Evolutionary conservation across 2,888 invertebrate genomes (phyloP), one percentile per base, ranked within the genome.

Genomic region (Anoplius nigerrimus): DNA sequence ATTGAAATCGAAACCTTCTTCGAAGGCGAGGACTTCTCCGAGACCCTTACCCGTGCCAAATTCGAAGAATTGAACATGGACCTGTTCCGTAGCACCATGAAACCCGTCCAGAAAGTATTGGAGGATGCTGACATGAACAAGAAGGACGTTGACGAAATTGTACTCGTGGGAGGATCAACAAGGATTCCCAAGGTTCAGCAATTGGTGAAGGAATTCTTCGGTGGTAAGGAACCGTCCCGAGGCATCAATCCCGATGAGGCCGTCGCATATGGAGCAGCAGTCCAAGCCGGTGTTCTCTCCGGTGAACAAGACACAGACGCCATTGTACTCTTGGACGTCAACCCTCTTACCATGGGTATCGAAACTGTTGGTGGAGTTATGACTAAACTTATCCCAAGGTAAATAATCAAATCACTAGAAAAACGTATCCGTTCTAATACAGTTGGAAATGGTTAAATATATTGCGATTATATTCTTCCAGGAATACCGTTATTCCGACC

Each of bases 361-460:
- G 99, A 99, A 90, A 99, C 99, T 51, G 98, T 99, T 57, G 99
- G 99, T 75, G 99, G 99, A 79, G 99, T 99, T 34, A 99, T 99
- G 99, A 99, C 99, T 81, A 99, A 98, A 89, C 92, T 99, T 63
- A 99, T 99, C 88, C 95, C 97, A 62, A 92, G 84, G 84, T 85
- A 77, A 68, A 43, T 70, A 62, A 22, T n/a, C 16, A n/a, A 48
- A 18, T 16, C 3, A 48, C 2, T 16, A 2, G 11, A 5, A 4
- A 8, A 48, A 15, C 34, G 11, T 34, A 34, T 11, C 1, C 11
- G 11, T 3, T 34, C 34, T 34, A 16, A 45, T 45, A n/a, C 4
- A 16, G n/a, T n/a, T 4, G 11, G 48, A 48, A n/a, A n/a, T 16
- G 2, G 15, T 46, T 46, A 16, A 46, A 15, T 46, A 45, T 45